Percentiles rank a stretch among this genome's conserved stretches.
phyloP scores from a whole-genome alignment of 1,140 invertebrate genomes.

The Polypedilum pembai region DNA sequence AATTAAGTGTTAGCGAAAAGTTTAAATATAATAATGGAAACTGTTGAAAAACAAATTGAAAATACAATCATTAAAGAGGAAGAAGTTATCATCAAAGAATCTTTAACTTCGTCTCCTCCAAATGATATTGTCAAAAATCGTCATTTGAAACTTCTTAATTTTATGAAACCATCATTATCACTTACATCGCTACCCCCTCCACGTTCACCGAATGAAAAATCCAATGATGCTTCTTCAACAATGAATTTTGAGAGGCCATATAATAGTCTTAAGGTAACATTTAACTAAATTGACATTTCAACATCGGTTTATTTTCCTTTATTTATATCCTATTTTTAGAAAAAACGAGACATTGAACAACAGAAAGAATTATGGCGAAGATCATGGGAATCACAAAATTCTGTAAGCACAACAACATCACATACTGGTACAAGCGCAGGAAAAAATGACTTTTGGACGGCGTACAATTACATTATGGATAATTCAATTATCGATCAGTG shows the following conservation, averaged over 20 bases:
- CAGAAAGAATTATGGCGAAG: conserved; percentile 56
- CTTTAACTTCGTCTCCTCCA: too few species aligned
- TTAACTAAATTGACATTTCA: background rate
- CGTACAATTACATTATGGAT: conserved; percentile 91
- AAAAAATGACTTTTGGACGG: conserved; percentile 81
- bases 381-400: conserved; percentile 59
- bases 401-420: conserved; percentile 47
- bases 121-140: too few species aligned
- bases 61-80: too few species aligned
- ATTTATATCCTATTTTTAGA: conserved; percentile 31
- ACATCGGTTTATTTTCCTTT: background rate
- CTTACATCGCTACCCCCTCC: conserved; percentile 41
- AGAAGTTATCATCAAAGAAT: too few species aligned
- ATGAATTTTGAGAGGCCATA: conserved; percentile 49
- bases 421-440: conserved; percentile 45
- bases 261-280: conserved; percentile 60
- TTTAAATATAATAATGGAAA: too few species aligned
- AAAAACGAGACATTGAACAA: conserved; percentile 47
- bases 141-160: background rate
- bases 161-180: conserved; percentile 41
- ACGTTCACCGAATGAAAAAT: conserved; percentile 37
- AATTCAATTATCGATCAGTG: conserved; percentile 84
- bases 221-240: conserved; percentile 38
- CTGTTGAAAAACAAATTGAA: too few species aligned
- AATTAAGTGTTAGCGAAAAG: too few species aligned